Evolutionary conservation across 2,888 invertebrate genomes (phyloP).

Genomic region (Leptothorax acervorum): DNA sequence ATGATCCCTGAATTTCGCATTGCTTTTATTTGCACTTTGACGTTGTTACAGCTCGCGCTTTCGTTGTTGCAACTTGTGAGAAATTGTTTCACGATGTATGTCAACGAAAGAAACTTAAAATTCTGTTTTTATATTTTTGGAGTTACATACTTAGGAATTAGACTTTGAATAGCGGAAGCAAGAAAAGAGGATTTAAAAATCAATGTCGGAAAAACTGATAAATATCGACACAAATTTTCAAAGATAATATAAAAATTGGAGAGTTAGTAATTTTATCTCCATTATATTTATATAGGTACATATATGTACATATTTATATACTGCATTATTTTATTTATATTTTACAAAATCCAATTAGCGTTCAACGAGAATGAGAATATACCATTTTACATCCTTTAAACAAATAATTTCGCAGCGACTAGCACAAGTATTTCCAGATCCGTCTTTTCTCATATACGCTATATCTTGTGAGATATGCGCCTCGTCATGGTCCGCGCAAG

Average conservation of each 20-base stretch:
- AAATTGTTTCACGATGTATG: background rate
- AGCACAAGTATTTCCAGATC: constrained; percentile 72
- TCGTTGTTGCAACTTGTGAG: background rate
- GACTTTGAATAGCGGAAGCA: background rate
- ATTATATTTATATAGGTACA: background rate
- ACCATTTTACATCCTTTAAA: background rate
- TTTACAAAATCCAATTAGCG: background rate
- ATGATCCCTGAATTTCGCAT: constrained; percentile 68
- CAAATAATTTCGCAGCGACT: constrained; percentile 57
- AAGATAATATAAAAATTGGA: background rate
- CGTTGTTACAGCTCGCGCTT: constrained; percentile 7
- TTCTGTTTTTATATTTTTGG: background rate
- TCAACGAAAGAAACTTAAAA: background rate
- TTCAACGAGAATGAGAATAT: background rate
- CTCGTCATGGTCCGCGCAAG: constrained; percentile 77
- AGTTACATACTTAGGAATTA: background rate
- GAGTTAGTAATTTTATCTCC: background rate
- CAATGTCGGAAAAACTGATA: background rate
- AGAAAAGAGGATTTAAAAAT: background rate
- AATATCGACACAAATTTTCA: background rate
- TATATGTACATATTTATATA: background rate
- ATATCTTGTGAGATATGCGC: constrained; percentile 80
- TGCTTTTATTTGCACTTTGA: constrained; percentile 33
- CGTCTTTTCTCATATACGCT: constrained; percentile 70
- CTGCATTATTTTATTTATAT: background rate